Evolutionary conservation across 2,888 invertebrate genomes (phyloP).

Genomic region (Macrophya alboannulata): DNA sequence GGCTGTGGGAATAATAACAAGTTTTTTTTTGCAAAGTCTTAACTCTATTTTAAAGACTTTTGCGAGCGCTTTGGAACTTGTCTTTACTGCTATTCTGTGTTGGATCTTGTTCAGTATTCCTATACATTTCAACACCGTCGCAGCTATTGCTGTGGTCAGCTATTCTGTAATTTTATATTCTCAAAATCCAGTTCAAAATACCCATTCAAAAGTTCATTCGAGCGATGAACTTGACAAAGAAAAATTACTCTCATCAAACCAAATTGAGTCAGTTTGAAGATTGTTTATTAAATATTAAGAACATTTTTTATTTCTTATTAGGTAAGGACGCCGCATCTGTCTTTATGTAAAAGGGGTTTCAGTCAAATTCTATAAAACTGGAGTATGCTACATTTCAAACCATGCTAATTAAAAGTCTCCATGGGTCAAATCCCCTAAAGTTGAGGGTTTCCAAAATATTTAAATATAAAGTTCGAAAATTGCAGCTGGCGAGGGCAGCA

Average conservation of each 20-base stretch:
- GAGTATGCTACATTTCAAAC: too few species aligned
- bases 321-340: background rate
- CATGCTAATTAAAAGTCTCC: too few species aligned
- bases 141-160: conserved; percentile 92
- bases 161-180: conserved; percentile 93
- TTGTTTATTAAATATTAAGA: background rate
- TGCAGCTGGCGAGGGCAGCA: too few species aligned
- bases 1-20: conserved; percentile 95
- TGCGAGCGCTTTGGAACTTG: conserved; percentile 95
- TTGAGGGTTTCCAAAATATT: too few species aligned
- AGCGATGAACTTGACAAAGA: conserved; percentile 21
- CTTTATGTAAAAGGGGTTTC: too few species aligned
- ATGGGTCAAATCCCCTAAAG: too few species aligned
- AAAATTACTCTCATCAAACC: conserved; percentile 23
- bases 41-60: conserved; percentile 98
- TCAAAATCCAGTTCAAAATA: conserved; percentile 89
- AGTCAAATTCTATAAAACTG: too few species aligned
- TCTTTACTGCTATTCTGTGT: conserved; percentile 94
- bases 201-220: conserved; percentile 47
- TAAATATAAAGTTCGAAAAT: too few species aligned
- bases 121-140: conserved; percentile 90
- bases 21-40: conserved; percentile 95
- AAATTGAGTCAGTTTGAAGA: conserved; percentile 12
- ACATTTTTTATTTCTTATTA: background rate
- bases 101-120: conserved; percentile 93